phyloP scores from a whole-genome alignment of 2,113 vertebrate species.

The Prionailurus bengalensis region DNA sequence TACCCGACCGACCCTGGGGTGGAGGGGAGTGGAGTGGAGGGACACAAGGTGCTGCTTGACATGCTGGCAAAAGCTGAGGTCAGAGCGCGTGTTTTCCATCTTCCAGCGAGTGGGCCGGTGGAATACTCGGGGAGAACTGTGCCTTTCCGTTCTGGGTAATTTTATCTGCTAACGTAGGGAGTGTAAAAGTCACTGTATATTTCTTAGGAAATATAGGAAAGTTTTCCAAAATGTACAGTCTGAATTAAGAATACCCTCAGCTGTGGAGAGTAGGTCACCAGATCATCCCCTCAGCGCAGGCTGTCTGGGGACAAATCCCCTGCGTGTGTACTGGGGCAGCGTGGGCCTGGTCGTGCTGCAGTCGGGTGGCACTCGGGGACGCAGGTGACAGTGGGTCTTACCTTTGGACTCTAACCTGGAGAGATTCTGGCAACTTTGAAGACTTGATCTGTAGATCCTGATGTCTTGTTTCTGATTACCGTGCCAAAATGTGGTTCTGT shows the following conservation, averaged over 20 bases:
- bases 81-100: constrained; percentile 2
- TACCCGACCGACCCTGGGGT: neutral
- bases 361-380: neutral
- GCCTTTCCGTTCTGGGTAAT: neutral
- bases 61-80: neutral
- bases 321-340: neutral
- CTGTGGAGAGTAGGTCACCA: neutral
- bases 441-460: neutral
- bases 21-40: neutral
- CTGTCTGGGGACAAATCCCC: neutral
- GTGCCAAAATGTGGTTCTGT: neutral
- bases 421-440: neutral
- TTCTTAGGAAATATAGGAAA: neutral
- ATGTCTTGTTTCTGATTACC: neutral
- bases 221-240: neutral
- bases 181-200: neutral
- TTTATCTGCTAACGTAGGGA: neutral
- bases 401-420: neutral
- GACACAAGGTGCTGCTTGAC: neutral
- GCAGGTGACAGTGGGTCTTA: neutral
- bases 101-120: neutral
- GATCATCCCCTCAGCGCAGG: neutral
- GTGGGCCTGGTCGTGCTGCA: neutral
- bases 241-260: constrained; percentile 42
- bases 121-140: neutral